These are phyloP conservation scores for Loriculus beryllinus DNA, from an alignment of 2,797 vertebrate species.

Conservation along the genomic window DNA sequence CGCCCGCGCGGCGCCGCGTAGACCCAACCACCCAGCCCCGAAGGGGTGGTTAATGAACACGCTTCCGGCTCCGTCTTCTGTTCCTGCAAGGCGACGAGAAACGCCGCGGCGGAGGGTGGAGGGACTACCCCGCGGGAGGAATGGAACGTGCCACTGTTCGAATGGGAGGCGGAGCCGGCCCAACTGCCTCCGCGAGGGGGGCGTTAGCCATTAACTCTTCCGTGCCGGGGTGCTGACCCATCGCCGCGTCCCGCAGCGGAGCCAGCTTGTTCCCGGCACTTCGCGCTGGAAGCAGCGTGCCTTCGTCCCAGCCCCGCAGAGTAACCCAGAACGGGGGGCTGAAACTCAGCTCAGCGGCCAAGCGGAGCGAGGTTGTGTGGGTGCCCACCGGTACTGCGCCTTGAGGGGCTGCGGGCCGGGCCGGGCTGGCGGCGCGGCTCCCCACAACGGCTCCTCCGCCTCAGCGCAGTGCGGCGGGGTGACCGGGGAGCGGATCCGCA, in stretches of 20 bases:
- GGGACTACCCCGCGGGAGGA: background rate
- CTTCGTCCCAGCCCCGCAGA: background rate
- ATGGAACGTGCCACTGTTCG: background rate
- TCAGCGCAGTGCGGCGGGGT: background rate
- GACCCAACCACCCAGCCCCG: background rate
- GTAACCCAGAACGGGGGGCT: too few species aligned
- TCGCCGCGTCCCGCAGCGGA: too few species aligned
- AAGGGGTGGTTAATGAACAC: fast-evolving
- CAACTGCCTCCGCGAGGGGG: background rate
- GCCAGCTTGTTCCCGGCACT: fast-evolving
- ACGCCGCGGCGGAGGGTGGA: background rate
- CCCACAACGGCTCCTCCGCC: background rate
- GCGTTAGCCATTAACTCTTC: background rate
- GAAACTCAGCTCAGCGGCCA: background rate
- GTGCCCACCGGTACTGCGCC: background rate
- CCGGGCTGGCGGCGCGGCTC: background rate
- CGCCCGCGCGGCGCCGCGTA: too few species aligned
- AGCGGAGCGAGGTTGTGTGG: too few species aligned
- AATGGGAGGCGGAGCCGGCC: background rate
- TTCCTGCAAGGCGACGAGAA: background rate
- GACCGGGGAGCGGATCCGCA: background rate
- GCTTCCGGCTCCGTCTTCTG: background rate
- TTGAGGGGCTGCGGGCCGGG: background rate
- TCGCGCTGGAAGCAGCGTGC: too few species aligned
- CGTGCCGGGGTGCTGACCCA: fast-evolving